phyloP scores from a whole-genome alignment of 1,140 invertebrate species.

The Arion vulgaris region DNA sequence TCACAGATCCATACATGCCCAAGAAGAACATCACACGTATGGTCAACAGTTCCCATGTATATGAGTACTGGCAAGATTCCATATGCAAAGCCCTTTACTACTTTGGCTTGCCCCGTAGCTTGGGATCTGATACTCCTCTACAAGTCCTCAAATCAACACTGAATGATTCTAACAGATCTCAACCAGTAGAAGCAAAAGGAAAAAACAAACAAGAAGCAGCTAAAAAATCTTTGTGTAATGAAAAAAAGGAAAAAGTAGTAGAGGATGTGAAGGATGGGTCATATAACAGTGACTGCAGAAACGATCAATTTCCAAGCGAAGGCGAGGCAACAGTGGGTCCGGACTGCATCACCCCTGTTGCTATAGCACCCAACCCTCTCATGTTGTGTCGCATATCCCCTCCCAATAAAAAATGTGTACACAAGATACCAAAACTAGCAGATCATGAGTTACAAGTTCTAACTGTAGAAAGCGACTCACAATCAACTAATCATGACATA shows the following conservation, averaged over 20 bases:
- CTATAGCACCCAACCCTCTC: constrained; percentile 6
- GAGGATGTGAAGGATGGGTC: not conserved
- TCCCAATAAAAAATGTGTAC: not conserved
- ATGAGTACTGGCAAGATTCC: constrained; percentile 74
- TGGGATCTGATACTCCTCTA: constrained; percentile 25
- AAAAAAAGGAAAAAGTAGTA: not conserved
- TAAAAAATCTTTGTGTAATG: not conserved
- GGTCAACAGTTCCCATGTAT: constrained; percentile 71
- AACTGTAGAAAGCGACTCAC: not conserved
- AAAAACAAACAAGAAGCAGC: not conserved
- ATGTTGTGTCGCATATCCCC: not conserved
- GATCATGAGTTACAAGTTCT: not conserved
- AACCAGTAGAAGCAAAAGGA: not conserved
- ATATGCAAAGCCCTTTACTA: constrained; percentile 73
- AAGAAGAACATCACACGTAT: constrained; percentile 74
- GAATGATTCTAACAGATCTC: not conserved
- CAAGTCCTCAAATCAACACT: constrained; percentile 12
- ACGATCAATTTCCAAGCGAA: not conserved
- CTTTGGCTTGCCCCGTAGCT: constrained; percentile 72
- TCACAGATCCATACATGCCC: constrained; percentile 73
- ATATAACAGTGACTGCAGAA: not conserved
- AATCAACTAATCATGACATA: not conserved
- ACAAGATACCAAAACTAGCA: not conserved
- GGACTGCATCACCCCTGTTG: not conserved
- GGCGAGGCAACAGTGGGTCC: not conserved